Evolutionary conservation across 1,140 invertebrate genomes (phyloP), one percentile per base, ranked within the genome.

Genomic region (Anoplophora glabripennis): DNA sequence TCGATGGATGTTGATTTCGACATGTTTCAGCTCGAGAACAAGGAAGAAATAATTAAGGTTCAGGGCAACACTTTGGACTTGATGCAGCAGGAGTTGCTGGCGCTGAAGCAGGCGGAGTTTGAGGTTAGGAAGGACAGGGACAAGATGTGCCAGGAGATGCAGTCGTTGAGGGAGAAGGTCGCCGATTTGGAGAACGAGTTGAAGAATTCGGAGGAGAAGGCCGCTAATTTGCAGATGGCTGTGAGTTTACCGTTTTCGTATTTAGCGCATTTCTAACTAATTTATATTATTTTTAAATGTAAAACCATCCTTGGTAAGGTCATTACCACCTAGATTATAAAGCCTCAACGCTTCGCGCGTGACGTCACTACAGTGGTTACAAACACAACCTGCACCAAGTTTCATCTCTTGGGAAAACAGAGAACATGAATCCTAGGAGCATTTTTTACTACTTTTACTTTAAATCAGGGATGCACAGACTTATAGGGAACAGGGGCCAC

Each of bases 161-260:
- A 48, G 10, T 62, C 58, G 42, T 58, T 67, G 44, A 49, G 57
- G 11, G 11, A 34, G 10, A 49, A 15, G 34, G 34, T 49, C 2
- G 14, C 14, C 34, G 47, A 49, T 10, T 35, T 49, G 12, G 47
- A 49, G 35, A 45, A 45, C 4, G 18, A 57, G 17, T 61, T 71
- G 48, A 58, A 59, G 10, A 62, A 67, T 55, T 61, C 67, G 14
- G 61, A 73, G 49, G 62, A 67, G 47, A 49, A 67, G 17, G 64
- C 65, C 4, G 46, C 57, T 7, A 75, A 73, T 66, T 47, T 75
- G 17, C 69, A 72, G 63, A 68, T 57, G 45, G 72, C 72, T 11
- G 70, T 73, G 64, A 73, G 63, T 61, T 11, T 62, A 35, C n/a
- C 40, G 17, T 54, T 21, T 58, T 46, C 11, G 8, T 37, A 15